Base-by-base conservation (phyloP, 1,140 invertebrate genomes). In the Thalassaphorura encarpata region DNA sequence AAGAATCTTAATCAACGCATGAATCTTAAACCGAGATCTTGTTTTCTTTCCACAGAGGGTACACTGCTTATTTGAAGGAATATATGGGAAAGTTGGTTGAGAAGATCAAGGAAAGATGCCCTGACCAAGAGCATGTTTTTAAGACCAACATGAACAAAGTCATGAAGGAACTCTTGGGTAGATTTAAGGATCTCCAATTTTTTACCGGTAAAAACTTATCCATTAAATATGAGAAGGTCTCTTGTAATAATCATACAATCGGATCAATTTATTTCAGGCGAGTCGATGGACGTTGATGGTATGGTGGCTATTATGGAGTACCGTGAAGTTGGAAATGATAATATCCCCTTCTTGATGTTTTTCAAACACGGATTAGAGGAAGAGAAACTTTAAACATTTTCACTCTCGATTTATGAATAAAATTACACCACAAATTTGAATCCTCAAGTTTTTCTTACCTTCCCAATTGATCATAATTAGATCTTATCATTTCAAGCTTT, bases 281-380 rank as follows among this genome's bases (percentile, higher is more conserved):
- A 94, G 76, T 90, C 88, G 1, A 92, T 93, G 85, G 89, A 95
- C 66, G 81, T 83, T 58, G 93, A 95, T 61, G 92, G 89, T 57
- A 83, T 93, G 80, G 83, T 97, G n/a, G 90, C 82, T 45, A 77
- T 97, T 57, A 78, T 90, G 70, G 92, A 96, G 73, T 97, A 95
- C 69, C 84, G 92, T 69, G 89, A 94, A 29, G 83, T 89, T 49
- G 79, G 90, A 63, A 86, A 84, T 39, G 74, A 81, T 0, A 85
- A 83, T 63, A 78, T 82, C 16, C 91, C 92, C 39, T 81, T 91
- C 53, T 75, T 97, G 67, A 90, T 93, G 83, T 93, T 94, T 72
- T 93, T 94, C 74, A 97, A 96, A 75, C 90, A 95, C 70, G 93
- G 90, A 56, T 78, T 97, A 45, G 80, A 85, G 50, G 91, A 95